phyloP scores from a whole-genome alignment of 2,888 invertebrate species.

The Dysmachus trigonus region DNA sequence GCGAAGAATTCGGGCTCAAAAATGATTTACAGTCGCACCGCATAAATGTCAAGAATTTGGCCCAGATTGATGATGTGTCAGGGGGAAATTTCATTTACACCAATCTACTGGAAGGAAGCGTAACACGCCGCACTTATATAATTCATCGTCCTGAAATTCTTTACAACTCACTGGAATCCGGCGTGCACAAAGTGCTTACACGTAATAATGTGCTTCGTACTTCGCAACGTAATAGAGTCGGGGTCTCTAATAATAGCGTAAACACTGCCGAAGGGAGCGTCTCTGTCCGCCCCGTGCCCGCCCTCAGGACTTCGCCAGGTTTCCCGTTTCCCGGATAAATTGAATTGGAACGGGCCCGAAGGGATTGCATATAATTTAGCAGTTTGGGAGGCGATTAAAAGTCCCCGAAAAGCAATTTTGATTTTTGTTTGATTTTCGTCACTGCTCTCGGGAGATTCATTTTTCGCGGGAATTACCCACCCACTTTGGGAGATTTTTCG shows the following conservation, averaged over 20 bases:
- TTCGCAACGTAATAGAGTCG: conserved; percentile 9
- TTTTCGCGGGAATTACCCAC: not conserved
- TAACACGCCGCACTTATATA: not conserved
- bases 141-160: not conserved
- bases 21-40: conserved; percentile 25
- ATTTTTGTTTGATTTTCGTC: not conserved
- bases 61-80: conserved; percentile 37
- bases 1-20: not conserved
- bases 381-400: not conserved
- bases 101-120: not conserved
- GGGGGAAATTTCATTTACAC: conserved; percentile 2
- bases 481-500: not conserved
- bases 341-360: not conserved
- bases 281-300: not conserved
- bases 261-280: not conserved
- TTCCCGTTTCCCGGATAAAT: not conserved
- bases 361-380: not conserved
- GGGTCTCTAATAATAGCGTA: not conserved
- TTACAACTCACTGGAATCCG: not conserved
- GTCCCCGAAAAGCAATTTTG: conserved; percentile 4
- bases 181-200: not conserved
- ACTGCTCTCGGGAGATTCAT: not conserved
- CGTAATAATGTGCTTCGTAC: not conserved
- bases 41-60: conserved; percentile 35
- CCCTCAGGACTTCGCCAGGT: not conserved